Base-by-base conservation (phyloP, 2,113 vertebrate species). In the Rhagologus leucostigma region DNA sequence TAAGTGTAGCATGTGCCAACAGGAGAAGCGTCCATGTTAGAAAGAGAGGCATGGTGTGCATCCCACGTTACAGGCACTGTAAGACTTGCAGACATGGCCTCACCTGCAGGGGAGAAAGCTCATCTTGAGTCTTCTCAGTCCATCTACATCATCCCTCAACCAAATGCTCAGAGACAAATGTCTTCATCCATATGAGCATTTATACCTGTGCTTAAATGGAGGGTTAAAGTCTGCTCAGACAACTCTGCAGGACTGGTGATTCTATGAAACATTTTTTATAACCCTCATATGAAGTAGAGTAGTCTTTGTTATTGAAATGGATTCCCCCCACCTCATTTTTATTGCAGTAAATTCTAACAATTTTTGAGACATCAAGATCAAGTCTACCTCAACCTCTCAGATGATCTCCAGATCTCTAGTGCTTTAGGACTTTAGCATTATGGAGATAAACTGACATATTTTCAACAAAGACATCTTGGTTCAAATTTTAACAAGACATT, bases 1-100 rank as follows among this genome's bases (percentile, higher is more conserved):
- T 13, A 9, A 80, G 14, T 18, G 23, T 6, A 50, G 21, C 0
- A 0, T 33, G 16, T 23, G 4, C 9, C 47, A 52, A 13, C 12
- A 64, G 35, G 37, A 59, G 23, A 91, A 57, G 3, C 7, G 15
- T 46, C 17, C 13, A 6, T 4, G 13, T 5, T 0, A 2, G 27
- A 39, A 39, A 78, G 35, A 59, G 52, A 77, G 11, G 6, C 4
- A 11, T 7, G 23, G 4, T 23, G 10, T 39, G 11, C 8, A 27
- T 35, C 7, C 35, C 14, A 10, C 26, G 8, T 49, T 49, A 33
- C 30, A 49, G 50, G 8, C 6, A 9, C 18, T 1, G 0, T 57
- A 12, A 46, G 33, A 30, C 9, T 27, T 12, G 16, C 10, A 27
- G 32, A 24, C 16, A 3, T 6, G 46, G 13, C 6, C 49, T 49